Evolutionary conservation across 2,113 vertebrate species (phyloP), one percentile per base, ranked within the genome.

Genomic region (Myocastor coypus): DNA sequence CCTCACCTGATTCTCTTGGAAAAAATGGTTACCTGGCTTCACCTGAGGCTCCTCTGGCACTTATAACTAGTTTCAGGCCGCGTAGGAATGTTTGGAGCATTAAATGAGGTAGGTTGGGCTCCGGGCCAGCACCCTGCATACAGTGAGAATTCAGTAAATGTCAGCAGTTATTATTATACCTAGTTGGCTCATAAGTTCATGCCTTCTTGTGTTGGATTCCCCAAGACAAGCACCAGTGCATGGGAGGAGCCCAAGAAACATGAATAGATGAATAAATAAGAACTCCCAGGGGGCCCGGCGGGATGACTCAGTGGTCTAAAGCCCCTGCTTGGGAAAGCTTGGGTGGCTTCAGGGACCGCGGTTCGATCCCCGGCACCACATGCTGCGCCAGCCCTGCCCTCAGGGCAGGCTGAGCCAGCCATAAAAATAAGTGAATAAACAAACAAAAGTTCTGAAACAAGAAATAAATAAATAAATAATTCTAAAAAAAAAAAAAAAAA

Each of bases 211-310:
- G 9, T n/a, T 89, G 59, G 80, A 52, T 87, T n/a, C 32, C 80
- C 28, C 75, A 90, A 55, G 34, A 64, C 71, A 88, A 83, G 28
- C 5, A 64, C 59, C 46, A 37, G 66, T 28, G 20, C 50, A 4
- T 59, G 64, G 37, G 46, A 91, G 57, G 61, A 87, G n/a, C n/a
- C 88, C 86, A 82, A n/a, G n/a, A 61, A 64, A 42, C 86, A 85
- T 26, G 46, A 59, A 52, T 20, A 26, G 17, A 42, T 75, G 40
- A 83, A 34, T 11, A 82, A 75, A 19, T 30, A 57, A 50, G n/a
- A 77, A 68, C 32, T n/a, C n/a, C n/a, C n/a, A n/a, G n/a, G n/a
- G n/a, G n/a, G n/a, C n/a, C n/a, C n/a, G n/a, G n/a, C n/a, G n/a
- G n/a, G n/a, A n/a, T n/a, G n/a, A n/a, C n/a, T n/a, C n/a, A n/a